Conservation (phyloP, 2,113 vertebrate species). For the Elachura formosa region DNA sequence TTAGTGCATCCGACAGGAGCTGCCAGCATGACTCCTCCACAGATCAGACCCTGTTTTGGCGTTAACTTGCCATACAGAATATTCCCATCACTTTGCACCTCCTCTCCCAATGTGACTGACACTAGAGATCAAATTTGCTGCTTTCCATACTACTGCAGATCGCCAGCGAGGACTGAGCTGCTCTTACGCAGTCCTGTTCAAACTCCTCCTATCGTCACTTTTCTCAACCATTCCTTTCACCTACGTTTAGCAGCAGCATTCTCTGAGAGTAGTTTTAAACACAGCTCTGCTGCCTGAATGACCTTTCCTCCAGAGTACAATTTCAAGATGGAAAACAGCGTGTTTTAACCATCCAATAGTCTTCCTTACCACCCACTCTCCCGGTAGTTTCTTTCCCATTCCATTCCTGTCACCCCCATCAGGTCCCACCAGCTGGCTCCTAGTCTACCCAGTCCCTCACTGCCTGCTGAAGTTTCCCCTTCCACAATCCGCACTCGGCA, state of each 20-base stretch:
- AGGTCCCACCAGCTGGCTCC: neutral
- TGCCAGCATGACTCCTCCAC: neutral
- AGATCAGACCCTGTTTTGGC: neutral
- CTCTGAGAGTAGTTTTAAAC: neutral
- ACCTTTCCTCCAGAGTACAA: neutral
- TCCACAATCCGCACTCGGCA: fast-evolving
- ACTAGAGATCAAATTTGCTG: neutral
- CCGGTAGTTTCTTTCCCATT: neutral
- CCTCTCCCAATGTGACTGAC: neutral
- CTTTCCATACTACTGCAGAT: neutral
- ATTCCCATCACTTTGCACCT: neutral
- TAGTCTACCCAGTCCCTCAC: neutral
- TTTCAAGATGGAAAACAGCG: neutral
- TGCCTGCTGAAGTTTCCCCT: neutral
- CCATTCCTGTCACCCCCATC: neutral
- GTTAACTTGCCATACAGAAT: neutral
- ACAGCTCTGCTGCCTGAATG: neutral
- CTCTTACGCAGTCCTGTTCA: neutral
- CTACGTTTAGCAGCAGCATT: neutral
- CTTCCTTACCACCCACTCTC: neutral
- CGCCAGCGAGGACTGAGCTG: neutral
- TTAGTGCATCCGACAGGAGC: neutral
- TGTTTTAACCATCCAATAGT: neutral
- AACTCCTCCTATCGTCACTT: neutral
- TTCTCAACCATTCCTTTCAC: neutral